These are phyloP conservation scores for Harpagifer antarcticus DNA, from an alignment of 2,797 vertebrate genomes.

Conservation along the genomic window DNA sequence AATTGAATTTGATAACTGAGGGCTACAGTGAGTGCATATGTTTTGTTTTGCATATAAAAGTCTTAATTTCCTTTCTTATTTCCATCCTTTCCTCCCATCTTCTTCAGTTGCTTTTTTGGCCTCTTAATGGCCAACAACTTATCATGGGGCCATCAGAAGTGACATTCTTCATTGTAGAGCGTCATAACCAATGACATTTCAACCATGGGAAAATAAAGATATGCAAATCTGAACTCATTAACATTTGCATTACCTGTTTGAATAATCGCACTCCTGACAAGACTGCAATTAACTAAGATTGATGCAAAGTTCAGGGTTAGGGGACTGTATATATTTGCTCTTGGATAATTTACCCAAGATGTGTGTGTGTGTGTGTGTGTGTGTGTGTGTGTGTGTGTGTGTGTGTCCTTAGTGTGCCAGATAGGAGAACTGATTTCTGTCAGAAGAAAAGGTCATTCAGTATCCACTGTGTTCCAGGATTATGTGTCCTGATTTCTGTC, in stretches of 20 bases:
- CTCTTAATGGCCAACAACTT: slow-evolving; percentile 92
- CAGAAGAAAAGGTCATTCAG: slow-evolving; percentile 72
- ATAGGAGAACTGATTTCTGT: slow-evolving; percentile 71
- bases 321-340: slow-evolving; percentile 78
- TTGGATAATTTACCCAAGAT: slow-evolving; percentile 68
- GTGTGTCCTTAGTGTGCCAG: slow-evolving; percentile 54
- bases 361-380: slow-evolving; percentile 35
- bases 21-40: not conserved
- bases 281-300: slow-evolving; percentile 99
- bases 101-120: slow-evolving; percentile 78
- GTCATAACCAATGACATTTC: slow-evolving; percentile 99
- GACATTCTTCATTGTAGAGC: slow-evolving; percentile 97
- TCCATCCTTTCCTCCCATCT: slow-evolving; percentile 47
- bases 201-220: slow-evolving; percentile 98
- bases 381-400: slow-evolving; percentile 38
- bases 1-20: slow-evolving; percentile 14
- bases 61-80: slow-evolving; percentile 23
- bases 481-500: not conserved
- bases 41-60: slow-evolving; percentile 35
- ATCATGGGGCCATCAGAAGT: slow-evolving; percentile 94
- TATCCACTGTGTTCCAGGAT: slow-evolving; percentile 26
- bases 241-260: slow-evolving; percentile 99
- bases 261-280: slow-evolving; percentile 98
- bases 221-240: slow-evolving; percentile 99
- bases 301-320: slow-evolving; percentile 98